Evolutionary conservation across 2,888 invertebrate species (phyloP).

Genomic region (Aphrophora alni): DNA sequence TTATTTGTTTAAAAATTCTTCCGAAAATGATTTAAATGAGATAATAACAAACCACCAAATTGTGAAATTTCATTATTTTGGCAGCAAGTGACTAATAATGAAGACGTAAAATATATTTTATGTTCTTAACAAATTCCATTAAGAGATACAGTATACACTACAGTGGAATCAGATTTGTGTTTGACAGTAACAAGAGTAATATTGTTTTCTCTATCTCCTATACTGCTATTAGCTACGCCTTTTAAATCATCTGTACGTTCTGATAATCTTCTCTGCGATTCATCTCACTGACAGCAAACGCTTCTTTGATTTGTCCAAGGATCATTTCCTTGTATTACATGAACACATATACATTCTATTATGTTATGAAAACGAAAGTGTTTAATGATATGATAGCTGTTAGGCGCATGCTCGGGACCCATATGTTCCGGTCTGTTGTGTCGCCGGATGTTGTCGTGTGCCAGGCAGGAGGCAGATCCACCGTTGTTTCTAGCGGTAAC

Average conservation of each 20-base stretch:
- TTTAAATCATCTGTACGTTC: not conserved
- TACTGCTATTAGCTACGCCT: not conserved
- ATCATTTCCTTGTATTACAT: not conserved
- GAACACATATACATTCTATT: not conserved
- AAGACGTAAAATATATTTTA: too few relatives aligned
- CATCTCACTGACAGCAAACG: not conserved
- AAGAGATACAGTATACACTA: too few relatives aligned
- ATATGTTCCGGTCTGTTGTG: not conserved
- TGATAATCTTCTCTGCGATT: not conserved
- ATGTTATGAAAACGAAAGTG: not conserved
- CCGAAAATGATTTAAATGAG: too few relatives aligned
- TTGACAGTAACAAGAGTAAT: too few relatives aligned
- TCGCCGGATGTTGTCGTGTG: conserved; percentile 5
- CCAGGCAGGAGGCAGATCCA: not conserved
- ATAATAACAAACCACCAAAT: too few relatives aligned
- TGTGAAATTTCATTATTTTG: too few relatives aligned
- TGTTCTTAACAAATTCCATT: too few relatives aligned
- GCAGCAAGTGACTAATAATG: too few relatives aligned
- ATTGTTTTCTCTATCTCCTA: too few relatives aligned
- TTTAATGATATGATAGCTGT: not conserved
- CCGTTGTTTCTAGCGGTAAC: conserved; percentile 2
- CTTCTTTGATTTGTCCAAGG: not conserved
- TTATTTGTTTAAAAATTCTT: too few relatives aligned
- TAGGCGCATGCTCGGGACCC: not conserved
- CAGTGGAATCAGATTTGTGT: too few relatives aligned